Percentiles rank a stretch among this genome's conserved stretches.
phyloP scores from a whole-genome alignment of 2,797 vertebrate genomes.

The Setipinna tenuifilis region DNA sequence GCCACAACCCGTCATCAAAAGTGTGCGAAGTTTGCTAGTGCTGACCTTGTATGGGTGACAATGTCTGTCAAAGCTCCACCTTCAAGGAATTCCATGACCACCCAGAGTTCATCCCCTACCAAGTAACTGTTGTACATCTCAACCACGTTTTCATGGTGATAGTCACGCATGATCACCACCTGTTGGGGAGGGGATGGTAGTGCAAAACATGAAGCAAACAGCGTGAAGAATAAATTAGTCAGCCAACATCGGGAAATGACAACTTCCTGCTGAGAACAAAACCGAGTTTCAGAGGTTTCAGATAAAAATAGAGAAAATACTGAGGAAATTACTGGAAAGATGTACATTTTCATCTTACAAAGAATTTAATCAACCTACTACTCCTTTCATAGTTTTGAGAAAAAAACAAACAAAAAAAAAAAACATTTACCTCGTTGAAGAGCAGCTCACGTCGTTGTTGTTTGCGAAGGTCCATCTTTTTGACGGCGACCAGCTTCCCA shows the following conservation, averaged over 20 bases:
- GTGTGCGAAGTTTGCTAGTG: not conserved
- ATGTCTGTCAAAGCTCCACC: slow-evolving; percentile 89
- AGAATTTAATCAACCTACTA: too few relatives aligned
- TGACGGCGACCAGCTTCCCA: slow-evolving; percentile 90
- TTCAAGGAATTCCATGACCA: slow-evolving; percentile 91
- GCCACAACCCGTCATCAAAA: not conserved
- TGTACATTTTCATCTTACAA: not conserved
- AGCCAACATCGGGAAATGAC: too few relatives aligned
- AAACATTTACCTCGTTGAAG: slow-evolving; percentile 86
- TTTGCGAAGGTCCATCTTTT: slow-evolving; percentile 96
- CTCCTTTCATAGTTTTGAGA: too few relatives aligned
- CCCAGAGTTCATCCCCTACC: slow-evolving; percentile 86
- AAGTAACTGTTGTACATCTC: slow-evolving; percentile 92
- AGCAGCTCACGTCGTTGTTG: slow-evolving; percentile 93
- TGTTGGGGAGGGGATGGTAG: slow-evolving; percentile 63
- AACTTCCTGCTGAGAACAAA: not conserved
- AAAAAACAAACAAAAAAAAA: not conserved
- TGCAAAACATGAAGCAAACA: not conserved
- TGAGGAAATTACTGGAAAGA: not conserved
- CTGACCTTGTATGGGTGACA: slow-evolving; percentile 85
- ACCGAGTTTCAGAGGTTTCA: not conserved
- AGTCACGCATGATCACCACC: slow-evolving; percentile 92
- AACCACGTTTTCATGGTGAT: slow-evolving; percentile 89
- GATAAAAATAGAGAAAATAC: not conserved
- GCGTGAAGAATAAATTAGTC: too few relatives aligned